Percentiles rank a stretch among this genome's conserved stretches.
These are phyloP conservation scores for Halichoerus grypus DNA, from an alignment of 2,113 vertebrate species.

Conservation along the genomic window DNA sequence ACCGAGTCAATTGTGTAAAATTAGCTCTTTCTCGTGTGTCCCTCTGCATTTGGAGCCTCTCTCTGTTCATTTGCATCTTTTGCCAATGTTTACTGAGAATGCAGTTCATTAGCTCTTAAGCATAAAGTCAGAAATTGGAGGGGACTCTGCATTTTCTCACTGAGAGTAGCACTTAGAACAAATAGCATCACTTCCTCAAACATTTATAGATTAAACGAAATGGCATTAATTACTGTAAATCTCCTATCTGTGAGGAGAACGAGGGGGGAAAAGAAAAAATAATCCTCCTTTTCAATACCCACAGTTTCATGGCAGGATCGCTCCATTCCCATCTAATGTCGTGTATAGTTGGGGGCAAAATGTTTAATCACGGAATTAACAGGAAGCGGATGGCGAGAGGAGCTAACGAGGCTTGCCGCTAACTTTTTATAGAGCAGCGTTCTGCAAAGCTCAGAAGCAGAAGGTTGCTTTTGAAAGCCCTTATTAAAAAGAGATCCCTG, in stretches of 20 bases:
- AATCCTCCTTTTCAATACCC: slow-evolving; percentile 62
- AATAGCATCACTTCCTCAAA: slow-evolving; percentile 85
- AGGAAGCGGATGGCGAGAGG: slow-evolving; percentile 50
- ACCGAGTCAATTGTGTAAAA: slow-evolving; percentile 92
- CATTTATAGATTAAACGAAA: slow-evolving; percentile 85
- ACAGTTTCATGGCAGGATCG: slow-evolving; percentile 69
- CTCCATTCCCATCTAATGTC: slow-evolving; percentile 44
- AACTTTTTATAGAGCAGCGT: slow-evolving; percentile 74
- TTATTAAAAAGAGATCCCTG: slow-evolving; percentile 80
- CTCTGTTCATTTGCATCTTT: slow-evolving; percentile 88
- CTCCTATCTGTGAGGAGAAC: slow-evolving; percentile 76
- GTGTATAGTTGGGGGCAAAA: slow-evolving; percentile 78
- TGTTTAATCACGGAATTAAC: slow-evolving; percentile 79
- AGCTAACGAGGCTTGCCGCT: slow-evolving; percentile 72
- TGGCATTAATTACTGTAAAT: slow-evolving; percentile 85
- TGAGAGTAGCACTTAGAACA: slow-evolving; percentile 86
- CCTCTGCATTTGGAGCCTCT: slow-evolving; percentile 88
- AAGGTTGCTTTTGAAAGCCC: slow-evolving; percentile 78
- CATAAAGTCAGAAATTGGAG: slow-evolving; percentile 86
- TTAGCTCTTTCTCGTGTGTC: slow-evolving; percentile 89
- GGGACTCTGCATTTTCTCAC: slow-evolving; percentile 85
- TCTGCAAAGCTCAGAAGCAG: slow-evolving; percentile 81
- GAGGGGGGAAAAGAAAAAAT: not conserved
- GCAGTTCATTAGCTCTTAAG: slow-evolving; percentile 90
- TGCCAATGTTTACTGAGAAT: slow-evolving; percentile 88